phyloP scores from a whole-genome alignment of 2,113 vertebrate species.

The Xiphias gladius region DNA sequence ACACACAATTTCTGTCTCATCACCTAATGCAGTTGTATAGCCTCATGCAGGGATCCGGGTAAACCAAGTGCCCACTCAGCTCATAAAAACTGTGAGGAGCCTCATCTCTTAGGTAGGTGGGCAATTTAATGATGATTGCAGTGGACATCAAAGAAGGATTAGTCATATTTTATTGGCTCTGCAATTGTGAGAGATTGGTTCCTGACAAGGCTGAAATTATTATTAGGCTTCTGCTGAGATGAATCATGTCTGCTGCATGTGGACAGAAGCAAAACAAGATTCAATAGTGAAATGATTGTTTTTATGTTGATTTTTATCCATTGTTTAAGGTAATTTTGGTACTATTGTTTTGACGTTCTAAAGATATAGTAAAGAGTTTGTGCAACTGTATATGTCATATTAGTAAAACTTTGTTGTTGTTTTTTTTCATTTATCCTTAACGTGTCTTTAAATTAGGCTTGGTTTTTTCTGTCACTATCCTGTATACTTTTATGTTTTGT shows the following conservation, averaged over 20 bases:
- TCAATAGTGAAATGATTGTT: background rate
- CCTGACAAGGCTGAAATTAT: conserved; percentile 43
- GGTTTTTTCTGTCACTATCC: background rate
- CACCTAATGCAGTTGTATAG: conserved; percentile 20
- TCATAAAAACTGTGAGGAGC: conserved; percentile 13
- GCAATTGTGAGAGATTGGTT: conserved; percentile 31
- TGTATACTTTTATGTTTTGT: background rate
- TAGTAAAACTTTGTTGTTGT: no score
- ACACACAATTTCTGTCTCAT: conserved; percentile 14
- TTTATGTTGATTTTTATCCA: background rate
- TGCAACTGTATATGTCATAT: no score
- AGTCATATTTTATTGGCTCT: conserved; percentile 51
- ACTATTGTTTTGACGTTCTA: background rate
- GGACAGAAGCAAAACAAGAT: conserved; percentile 3
- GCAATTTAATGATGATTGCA: conserved; percentile 35
- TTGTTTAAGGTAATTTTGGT: background rate
- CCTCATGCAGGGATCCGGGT: background rate
- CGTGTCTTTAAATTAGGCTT: background rate
- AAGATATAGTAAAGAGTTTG: no score
- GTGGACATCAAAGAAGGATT: conserved; percentile 43
- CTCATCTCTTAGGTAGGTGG: conserved; percentile 5
- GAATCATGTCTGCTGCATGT: conserved; percentile 23
- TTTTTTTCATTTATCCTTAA: no score
- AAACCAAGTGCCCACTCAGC: background rate
- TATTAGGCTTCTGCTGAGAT: conserved; percentile 30